A percentile compares a stretch with the other conserved stretches of the same genome.
Conservation (phyloP, 1,140 invertebrate species). For the Pseudobourletiella spinata region DNA sequence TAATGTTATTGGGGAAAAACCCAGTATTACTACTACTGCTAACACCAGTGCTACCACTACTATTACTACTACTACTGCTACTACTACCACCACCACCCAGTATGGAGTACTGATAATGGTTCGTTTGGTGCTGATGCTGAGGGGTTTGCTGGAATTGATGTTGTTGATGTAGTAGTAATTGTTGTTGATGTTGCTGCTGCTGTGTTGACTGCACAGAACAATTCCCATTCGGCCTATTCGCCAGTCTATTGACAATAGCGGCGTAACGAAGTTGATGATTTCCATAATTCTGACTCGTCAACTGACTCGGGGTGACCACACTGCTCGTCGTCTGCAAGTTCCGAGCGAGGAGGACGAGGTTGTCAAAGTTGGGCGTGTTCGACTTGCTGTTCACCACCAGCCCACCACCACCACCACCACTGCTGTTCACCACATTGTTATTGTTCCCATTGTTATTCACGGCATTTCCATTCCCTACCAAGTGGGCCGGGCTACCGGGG, state of each 20-base stretch:
- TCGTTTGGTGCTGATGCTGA: neutral
- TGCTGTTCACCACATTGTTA: neutral
- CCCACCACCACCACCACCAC: neutral
- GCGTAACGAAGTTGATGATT: conserved; percentile 22
- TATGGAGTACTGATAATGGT: too few species aligned
- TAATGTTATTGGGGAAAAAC: too few species aligned
- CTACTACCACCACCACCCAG: too few species aligned
- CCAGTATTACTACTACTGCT: too few species aligned
- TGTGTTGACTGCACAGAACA: too few species aligned
- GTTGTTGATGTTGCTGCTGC: neutral
- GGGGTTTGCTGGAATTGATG: neutral
- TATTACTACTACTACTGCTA: too few species aligned
- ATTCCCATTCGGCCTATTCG: neutral
- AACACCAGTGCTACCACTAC: too few species aligned
- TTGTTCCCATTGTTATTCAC: conserved; percentile 1
- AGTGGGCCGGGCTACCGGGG: conserved; percentile 22
- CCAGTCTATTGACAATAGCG: conserved; percentile 16
- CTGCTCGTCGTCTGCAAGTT: conserved; percentile 9
- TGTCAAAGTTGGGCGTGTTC: conserved; percentile 20
- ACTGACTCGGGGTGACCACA: neutral
- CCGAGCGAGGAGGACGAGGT: conserved; percentile 17
- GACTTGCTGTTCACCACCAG: neutral
- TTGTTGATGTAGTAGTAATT: neutral
- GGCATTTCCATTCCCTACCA: conserved; percentile 1
- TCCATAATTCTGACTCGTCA: conserved; percentile 8